Conservation (phyloP, 2,888 invertebrate genomes). For the Zele albiditarsus region DNA sequence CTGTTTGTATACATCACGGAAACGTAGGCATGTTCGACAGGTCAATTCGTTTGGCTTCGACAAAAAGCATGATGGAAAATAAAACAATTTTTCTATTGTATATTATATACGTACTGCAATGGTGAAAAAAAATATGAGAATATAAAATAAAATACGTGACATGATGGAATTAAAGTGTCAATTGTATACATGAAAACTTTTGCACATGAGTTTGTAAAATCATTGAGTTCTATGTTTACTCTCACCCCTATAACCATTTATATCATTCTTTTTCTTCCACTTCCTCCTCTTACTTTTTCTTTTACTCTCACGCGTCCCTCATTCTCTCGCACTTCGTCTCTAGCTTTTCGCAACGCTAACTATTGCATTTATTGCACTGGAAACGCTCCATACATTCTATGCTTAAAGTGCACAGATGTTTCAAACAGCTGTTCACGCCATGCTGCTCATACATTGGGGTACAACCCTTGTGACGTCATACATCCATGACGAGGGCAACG, state of each 20-base stretch:
- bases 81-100: background rate
- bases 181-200: constrained; percentile 40
- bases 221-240: background rate
- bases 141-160: constrained; percentile 28
- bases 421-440: constrained; percentile 61
- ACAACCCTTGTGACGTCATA: constrained; percentile 60
- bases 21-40: constrained; percentile 35
- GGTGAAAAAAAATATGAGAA: background rate
- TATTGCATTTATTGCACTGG: constrained; percentile 54
- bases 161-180: constrained; percentile 37
- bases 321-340: too few relatives aligned
- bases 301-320: background rate
- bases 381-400: constrained; percentile 56
- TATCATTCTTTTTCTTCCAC: background rate
- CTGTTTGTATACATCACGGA: constrained; percentile 20
- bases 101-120: too few relatives aligned
- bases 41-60: constrained; percentile 38
- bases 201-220: constrained; percentile 25
- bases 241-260: background rate
- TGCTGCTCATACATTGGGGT: constrained; percentile 50
- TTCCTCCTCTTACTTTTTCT: constrained; percentile 13
- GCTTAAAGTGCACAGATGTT: constrained; percentile 61
- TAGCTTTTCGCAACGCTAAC: constrained; percentile 26
- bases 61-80: constrained; percentile 16
- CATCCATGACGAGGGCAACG: constrained; percentile 39